Evolutionary conservation across 2,113 vertebrate genomes (phyloP).

Genomic region (Mormoops blainvillei): DNA sequence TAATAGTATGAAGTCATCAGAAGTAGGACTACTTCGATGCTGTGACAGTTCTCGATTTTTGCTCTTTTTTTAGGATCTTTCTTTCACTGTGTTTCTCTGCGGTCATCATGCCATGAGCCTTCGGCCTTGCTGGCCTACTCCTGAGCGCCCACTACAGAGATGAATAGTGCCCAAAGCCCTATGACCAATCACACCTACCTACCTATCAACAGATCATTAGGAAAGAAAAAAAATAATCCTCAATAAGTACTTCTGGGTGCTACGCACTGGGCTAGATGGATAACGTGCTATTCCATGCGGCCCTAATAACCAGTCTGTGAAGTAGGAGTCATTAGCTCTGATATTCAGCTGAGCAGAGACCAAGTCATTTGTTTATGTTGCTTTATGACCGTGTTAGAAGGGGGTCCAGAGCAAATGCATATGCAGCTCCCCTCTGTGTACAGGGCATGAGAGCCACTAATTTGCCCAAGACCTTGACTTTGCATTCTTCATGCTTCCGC

Average conservation of each 20-base stretch:
- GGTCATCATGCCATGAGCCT: rapidly evolving
- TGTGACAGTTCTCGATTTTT: not conserved
- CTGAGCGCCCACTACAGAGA: not conserved
- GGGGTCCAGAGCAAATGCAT: rapidly evolving
- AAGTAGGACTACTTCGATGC: not conserved
- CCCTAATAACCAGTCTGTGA: not conserved
- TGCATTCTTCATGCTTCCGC: not conserved
- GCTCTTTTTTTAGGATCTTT: not conserved
- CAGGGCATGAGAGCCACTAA: too few species aligned
- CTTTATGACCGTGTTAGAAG: too few species aligned
- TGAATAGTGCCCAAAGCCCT: not conserved
- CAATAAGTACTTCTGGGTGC: not conserved
- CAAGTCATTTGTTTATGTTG: rapidly evolving
- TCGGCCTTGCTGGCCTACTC: not conserved
- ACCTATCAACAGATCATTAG: not conserved
- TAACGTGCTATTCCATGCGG: not conserved
- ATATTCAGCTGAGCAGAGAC: not conserved
- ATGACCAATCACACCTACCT: not conserved
- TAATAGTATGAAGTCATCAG: not conserved
- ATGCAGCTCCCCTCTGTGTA: not conserved
- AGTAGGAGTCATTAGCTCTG: not conserved
- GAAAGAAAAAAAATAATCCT: not conserved
- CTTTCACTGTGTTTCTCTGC: not conserved
- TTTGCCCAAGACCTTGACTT: not conserved
- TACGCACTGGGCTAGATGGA: rapidly evolving